phyloP scores from a whole-genome alignment of 2,113 vertebrate genomes.

The Opisthocomus hoazin region DNA sequence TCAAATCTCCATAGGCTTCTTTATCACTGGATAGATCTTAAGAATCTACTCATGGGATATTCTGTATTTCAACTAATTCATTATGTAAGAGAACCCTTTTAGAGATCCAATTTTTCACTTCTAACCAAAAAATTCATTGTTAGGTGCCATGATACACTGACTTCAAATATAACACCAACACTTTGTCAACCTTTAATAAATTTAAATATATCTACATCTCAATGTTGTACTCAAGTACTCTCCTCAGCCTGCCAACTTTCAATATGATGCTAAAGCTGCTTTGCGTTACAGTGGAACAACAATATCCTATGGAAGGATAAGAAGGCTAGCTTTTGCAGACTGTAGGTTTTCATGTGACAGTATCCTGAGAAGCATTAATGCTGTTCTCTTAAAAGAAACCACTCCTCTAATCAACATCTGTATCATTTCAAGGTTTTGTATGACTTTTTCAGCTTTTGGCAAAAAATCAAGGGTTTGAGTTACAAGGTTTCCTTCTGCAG shows the following conservation, averaged over 20 bases:
- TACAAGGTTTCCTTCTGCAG: neutral
- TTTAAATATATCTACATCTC: neutral
- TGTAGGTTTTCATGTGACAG: neutral
- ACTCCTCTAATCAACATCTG: neutral
- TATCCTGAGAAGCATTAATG: neutral
- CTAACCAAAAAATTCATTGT: neutral
- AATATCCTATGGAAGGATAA: neutral
- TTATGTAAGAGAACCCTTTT: constrained; percentile 20
- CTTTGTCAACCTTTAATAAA: constrained; percentile 1
- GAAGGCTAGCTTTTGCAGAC: neutral
- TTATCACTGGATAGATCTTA: constrained; percentile 46
- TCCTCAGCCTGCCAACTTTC: neutral
- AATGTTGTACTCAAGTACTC: neutral
- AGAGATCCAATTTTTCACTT: constrained; percentile 56
- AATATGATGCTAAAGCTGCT: neutral
- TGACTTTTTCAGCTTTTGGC: neutral
- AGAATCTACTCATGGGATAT: constrained; percentile 16
- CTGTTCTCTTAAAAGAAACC: neutral
- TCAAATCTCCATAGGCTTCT: constrained; percentile 54
- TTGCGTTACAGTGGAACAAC: neutral
- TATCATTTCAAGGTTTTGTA: neutral
- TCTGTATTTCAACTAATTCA: constrained; percentile 58
- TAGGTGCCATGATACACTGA: constrained; percentile 30
- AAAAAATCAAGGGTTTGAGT: neutral
- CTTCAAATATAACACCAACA: constrained; percentile 33